Conservation (phyloP, 2,888 invertebrate genomes). For the Drosophila neoperkinsi region DNA sequence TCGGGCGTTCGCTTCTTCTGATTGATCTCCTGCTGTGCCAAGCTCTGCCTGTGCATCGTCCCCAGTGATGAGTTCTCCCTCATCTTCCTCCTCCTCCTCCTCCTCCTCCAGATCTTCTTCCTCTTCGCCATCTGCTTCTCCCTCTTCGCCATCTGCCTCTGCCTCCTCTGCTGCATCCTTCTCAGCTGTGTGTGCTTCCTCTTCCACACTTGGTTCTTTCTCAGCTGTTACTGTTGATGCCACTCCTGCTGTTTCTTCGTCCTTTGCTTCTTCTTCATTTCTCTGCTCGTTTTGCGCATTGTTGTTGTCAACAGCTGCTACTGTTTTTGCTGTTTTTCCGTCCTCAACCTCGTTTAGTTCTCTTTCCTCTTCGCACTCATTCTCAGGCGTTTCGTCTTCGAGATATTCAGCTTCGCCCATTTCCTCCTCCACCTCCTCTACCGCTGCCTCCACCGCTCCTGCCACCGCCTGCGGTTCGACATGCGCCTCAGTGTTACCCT, state of each 20-base stretch:
- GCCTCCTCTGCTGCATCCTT: conserved; percentile 24
- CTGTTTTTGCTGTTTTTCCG: background rate
- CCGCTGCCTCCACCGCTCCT: background rate
- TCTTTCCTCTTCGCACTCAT: conserved; percentile 30
- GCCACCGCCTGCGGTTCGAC: conserved; percentile 2
- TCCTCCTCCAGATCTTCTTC: conserved; percentile 30
- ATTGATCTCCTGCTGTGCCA: conserved; percentile 22
- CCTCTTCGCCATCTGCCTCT: conserved; percentile 11
- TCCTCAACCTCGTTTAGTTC: conserved; percentile 16
- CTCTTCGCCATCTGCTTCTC: conserved; percentile 11
- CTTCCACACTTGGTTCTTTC: conserved; percentile 16
- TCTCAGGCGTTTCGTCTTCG: conserved; percentile 51
- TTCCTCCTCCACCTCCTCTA: conserved; percentile 31
- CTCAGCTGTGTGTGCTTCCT: background rate
- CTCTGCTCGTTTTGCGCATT: conserved; percentile 14
- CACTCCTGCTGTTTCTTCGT: conserved; percentile 5
- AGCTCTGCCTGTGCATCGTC: conserved; percentile 54
- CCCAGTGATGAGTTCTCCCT: conserved; percentile 63
- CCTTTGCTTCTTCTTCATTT: conserved; percentile 23
- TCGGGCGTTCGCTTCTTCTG: conserved; percentile 28
- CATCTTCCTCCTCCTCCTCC: conserved; percentile 47
- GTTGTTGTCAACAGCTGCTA: conserved; percentile 3
- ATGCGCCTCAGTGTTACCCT: conserved; percentile 37
- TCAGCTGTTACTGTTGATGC: conserved; percentile 18
- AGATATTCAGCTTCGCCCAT: conserved; percentile 66